These are phyloP conservation scores for Agrilus cyanescens DNA, from an alignment of 2,888 invertebrate species.

Conservation along the genomic window DNA sequence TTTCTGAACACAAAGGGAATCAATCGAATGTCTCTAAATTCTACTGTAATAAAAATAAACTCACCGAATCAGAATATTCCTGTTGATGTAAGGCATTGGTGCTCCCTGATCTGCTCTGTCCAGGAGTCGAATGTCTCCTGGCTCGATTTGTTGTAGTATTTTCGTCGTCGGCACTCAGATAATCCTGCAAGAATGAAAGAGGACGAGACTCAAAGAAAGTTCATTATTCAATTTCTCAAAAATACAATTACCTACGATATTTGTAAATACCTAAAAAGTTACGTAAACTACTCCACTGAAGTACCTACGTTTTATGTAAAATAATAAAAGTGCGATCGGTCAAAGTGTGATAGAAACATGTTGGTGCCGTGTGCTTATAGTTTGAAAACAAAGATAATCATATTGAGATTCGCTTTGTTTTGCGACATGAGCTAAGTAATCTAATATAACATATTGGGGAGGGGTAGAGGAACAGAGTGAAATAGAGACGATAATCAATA, in stretches of 20 bases:
- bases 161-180: constrained; percentile 48
- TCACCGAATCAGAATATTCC: constrained; percentile 52
- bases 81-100: constrained; percentile 46
- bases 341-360: constrained; percentile 36
- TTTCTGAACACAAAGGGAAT: too few relatives aligned
- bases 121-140: constrained; percentile 58
- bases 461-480: constrained; percentile 6
- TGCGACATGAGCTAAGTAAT: constrained; percentile 10
- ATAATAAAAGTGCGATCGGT: constrained; percentile 24
- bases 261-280: constrained; percentile 1
- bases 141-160: constrained; percentile 37
- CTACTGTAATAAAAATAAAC: constrained; percentile 14
- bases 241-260: not conserved
- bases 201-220: not conserved
- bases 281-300: constrained; percentile 4
- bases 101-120: constrained; percentile 56
- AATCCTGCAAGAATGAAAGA: constrained; percentile 43
- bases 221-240: not conserved
- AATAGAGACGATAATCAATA: constrained; percentile 5
- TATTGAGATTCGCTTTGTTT: constrained; percentile 15
- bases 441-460: constrained; percentile 1
- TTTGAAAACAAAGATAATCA: constrained; percentile 15
- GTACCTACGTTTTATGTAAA: too few relatives aligned
- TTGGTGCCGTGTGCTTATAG: constrained; percentile 33
- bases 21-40: too few relatives aligned